These are phyloP conservation scores for Calameuta filiformis DNA, from an alignment of 2,888 invertebrate species.

Conservation along the genomic window DNA sequence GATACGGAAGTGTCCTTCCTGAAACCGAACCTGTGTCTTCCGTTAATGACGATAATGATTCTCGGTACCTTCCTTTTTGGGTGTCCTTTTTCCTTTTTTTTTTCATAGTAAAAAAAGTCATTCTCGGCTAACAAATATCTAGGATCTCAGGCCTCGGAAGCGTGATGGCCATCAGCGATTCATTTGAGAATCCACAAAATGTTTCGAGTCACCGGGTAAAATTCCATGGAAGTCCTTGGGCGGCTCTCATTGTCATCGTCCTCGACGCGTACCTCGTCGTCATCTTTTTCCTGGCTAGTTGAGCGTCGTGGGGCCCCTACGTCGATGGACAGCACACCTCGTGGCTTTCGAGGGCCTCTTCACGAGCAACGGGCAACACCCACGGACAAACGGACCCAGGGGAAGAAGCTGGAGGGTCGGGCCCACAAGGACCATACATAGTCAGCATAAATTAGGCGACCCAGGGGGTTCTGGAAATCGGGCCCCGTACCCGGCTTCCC, in stretches of 20 bases:
- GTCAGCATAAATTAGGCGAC: conserved; percentile 48
- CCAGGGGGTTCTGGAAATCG: conserved; percentile 44
- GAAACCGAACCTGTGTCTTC: background rate
- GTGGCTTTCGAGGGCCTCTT: background rate
- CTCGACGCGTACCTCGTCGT: background rate
- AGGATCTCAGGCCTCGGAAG: background rate
- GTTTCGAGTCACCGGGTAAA: background rate
- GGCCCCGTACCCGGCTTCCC: conserved; percentile 29
- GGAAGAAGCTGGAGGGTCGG: conserved; percentile 2
- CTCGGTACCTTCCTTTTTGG: background rate
- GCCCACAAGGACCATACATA: conserved; percentile 23
- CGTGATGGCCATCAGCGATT: background rate
- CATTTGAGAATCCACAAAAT: background rate
- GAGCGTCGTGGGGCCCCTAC: background rate
- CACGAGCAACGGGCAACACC: conserved; percentile 1
- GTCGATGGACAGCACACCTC: background rate
- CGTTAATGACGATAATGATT: background rate
- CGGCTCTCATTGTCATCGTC: background rate
- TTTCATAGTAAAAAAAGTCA: background rate
- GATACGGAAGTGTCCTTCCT: background rate
- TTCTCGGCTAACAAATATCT: background rate
- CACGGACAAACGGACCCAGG: background rate
- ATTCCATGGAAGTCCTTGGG: background rate
- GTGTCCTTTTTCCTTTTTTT: background rate
- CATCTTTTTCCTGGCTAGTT: background rate